These are phyloP conservation scores for Oryzias dopingdopingensis DNA, from an alignment of 2,797 vertebrate genomes.

Conservation along the genomic window DNA sequence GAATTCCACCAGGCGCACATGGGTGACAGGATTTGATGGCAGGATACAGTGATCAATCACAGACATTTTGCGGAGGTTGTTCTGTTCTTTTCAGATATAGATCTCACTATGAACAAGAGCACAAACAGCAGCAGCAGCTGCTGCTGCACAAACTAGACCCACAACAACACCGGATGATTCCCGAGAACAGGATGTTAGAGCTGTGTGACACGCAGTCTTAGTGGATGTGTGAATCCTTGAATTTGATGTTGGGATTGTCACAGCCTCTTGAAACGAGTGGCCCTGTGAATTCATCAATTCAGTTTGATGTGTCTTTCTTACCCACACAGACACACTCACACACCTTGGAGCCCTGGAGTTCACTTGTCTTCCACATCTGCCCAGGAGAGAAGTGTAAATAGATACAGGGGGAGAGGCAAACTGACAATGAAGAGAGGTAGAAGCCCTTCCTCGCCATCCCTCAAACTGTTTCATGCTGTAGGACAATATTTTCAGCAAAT, in stretches of 20 bases:
- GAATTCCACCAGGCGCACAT: conserved; percentile 46
- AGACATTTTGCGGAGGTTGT: conserved; percentile 62
- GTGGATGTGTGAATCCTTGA: conserved; percentile 28
- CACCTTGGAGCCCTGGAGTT: conserved; percentile 49
- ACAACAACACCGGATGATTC: conserved; percentile 45
- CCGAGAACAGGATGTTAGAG: conserved; percentile 38
- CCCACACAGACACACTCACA: conserved; percentile 18
- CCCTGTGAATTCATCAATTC: conserved; percentile 58
- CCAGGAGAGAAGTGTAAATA: conserved; percentile 43
- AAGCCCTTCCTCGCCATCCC: conserved; percentile 35
- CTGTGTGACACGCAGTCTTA: conserved; percentile 28
- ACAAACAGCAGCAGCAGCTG: conserved; percentile 58
- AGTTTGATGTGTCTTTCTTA: conserved; percentile 61
- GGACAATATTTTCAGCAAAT: conserved; percentile 59
- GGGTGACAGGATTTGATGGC: conserved; percentile 52
- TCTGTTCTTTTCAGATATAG: conserved; percentile 46
- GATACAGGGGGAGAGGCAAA: conserved; percentile 23
- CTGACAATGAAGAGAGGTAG: conserved; percentile 7
- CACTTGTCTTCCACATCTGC: conserved; percentile 43
- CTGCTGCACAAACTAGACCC: conserved; percentile 38
- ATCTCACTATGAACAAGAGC: conserved; percentile 53
- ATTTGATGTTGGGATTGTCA: conserved; percentile 67
- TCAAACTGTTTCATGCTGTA: conserved; percentile 27
- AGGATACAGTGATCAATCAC: conserved; percentile 69
- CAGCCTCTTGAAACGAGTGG: conserved; percentile 57